Base-by-base conservation (phyloP, 2,797 vertebrate species). In the Champsocephalus esox region DNA sequence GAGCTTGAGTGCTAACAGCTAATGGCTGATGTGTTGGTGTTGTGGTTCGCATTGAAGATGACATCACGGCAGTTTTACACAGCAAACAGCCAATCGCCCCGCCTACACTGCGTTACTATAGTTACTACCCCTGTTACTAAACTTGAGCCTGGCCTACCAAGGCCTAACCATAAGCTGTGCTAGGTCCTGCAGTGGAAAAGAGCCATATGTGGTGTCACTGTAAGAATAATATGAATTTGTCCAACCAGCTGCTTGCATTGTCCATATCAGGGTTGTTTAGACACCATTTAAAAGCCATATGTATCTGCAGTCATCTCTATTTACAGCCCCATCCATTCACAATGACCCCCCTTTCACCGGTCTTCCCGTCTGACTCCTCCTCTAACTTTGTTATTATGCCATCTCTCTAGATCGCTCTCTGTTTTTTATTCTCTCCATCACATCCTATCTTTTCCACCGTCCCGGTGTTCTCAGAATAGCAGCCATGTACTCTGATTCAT, bases 381-480 rank as follows among this genome's bases (percentile, higher is more conserved):
- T 81, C 56, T 92, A 89, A 90, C 76, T 85, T 87, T 90, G 74
- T 89, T 89, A 85, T 90, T 84, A 68, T 88, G 87, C 88, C 50
- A 80, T 87, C 77, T 38, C 56, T 64, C 69, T 50, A 76, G 78
- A n/a, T 75, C 72, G 77, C 44, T 80, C 74, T 78, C 79, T 58
- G 70, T 28, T 32, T 65, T 48, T 57, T 78, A 66, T 46, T 87
- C 55, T 81, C 50, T 76, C 71, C 69, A 77, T 72, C 84, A 77
- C 82, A 83, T 88, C 79, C 83, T 79, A 80, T 81, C 79, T 81
- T 14, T 85, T 79, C 71, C 75, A 61, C 59, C 77, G 82, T 61
- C 73, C 73, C 48, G 12, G 60, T 54, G 76, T 76, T 90, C 92
- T 88, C 82, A 91, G 77, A 92, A 91, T 88, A 90, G 90, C 90